Evolutionary conservation across 2,113 vertebrate genomes (phyloP).

Genomic region (Cyanoramphus novaezelandiae): DNA sequence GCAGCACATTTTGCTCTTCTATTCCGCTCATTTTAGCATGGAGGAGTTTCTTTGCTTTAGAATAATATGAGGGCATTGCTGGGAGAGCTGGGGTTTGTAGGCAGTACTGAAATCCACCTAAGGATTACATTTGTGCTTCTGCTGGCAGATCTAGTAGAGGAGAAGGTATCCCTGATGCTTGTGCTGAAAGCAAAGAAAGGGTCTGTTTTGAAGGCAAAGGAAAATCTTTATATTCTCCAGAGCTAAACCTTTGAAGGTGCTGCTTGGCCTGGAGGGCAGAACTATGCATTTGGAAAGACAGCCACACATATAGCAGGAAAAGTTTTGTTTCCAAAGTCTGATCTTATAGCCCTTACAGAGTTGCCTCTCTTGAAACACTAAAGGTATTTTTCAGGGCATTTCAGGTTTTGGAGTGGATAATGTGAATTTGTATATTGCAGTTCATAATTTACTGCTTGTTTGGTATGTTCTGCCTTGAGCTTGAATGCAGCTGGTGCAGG

Average conservation of each 20-base stretch:
- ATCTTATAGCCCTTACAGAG: background rate
- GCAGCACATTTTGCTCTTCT: background rate
- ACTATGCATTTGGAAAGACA: background rate
- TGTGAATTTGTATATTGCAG: background rate
- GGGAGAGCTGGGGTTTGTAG: background rate
- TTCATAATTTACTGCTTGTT: background rate
- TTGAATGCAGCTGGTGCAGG: background rate
- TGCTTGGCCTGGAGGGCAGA: background rate
- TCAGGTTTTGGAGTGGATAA: background rate
- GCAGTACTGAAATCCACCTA: background rate
- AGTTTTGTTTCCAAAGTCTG: background rate
- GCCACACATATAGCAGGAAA: background rate
- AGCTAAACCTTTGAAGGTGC: background rate
- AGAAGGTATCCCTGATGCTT: background rate
- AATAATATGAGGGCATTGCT: background rate
- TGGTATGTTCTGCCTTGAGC: background rate
- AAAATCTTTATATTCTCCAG: background rate
- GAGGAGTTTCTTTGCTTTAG: background rate
- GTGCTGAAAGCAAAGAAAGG: background rate
- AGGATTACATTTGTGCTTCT: background rate
- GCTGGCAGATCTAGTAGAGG: background rate
- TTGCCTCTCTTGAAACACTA: background rate
- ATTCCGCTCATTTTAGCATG: background rate
- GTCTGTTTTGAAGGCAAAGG: background rate
- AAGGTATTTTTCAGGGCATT: background rate